Base-by-base conservation (phyloP, 64 coral and sea anemone genomes). In the Platygyra sinensis region DNA sequence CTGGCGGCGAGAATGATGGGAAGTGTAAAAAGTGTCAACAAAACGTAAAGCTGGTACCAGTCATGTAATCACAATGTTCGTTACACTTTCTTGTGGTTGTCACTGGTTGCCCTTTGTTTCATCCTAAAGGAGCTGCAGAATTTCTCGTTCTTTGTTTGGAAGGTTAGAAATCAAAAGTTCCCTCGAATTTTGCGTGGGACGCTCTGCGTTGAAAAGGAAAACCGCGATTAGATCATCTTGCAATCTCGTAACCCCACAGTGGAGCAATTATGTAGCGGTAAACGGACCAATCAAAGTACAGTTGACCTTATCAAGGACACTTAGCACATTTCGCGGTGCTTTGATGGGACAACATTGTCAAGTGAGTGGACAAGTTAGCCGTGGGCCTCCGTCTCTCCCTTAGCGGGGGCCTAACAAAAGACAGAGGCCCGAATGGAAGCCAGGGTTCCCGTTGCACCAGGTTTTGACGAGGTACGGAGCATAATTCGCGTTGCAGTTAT, bases 171-270 rank as follows among this genome's bases (percentile, higher is more conserved):
- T 11, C 8, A 33, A 20, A 39, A 20, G 36, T n/a, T 71, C n/a
- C 28, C 36, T 13, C 19, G 0, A 25, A 3, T 85, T 29, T 0
- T 27, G 62, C 10, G 17, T 14, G 5, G 80, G 39, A 83, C 33
- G 65, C 24, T 77, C 39, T 77, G 46, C 33, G 42, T 17, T 39
- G 33, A 15, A 85, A 3, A 10, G 12, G 38, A 25, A 10, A 52
- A 50, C 65, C 36, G 64, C 49, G 81, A 85, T 85, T 85, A 85
- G 81, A 32, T 85, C 81, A 85, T 85, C 33, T 25, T 85, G 81
- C 62, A 84, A 72, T 85, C 62, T 69, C 81, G 81, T 85, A 85
- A 85, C 81, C 51, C 61, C 33, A 24, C 18, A 49, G 36, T 51
- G 0, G 81, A 72, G 29, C 81, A 85, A 71, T 72, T 85, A 72